Evolutionary conservation across 2,888 invertebrate species (phyloP), one percentile per base, ranked within the genome.

Genomic region (Stegophylla sp.): DNA sequence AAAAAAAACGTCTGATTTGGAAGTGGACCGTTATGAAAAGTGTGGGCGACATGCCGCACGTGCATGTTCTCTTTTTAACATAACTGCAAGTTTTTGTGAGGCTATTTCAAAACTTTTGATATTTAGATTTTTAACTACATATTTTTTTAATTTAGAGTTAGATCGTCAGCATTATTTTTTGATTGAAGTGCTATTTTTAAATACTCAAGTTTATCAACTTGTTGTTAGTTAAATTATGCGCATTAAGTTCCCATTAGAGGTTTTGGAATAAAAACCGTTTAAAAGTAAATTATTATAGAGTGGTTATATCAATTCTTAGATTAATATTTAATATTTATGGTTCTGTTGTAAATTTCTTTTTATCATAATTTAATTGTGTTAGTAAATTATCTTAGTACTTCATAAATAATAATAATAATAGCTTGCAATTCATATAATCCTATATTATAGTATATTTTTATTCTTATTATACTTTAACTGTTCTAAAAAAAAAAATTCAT

Each of bases 1-100:
- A 71, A 53, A 71, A 51, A 69, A 28, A 69, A 28, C 9, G 12
- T 61, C 51, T 51, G 71, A 61, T 71, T 79, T 71, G 51, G 79
- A 34, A 59, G 23, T 41, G 48, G 71, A 63, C 79, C 79, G 79
- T 79, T 79, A 77, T 69, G 59, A 61, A 48, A 13, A 34, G 41
- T 48, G 79, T 79, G 51, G 79, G 71, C 48, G 61, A 61, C 20
- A 53, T 61, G 13, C 41, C 26, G 56, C 69, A 71, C 79, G 61
- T 59, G 77, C 34, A 59, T 69, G 79, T 63, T 69, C n/a, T 79
- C 17, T 48, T 61, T 79, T 79, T 71, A 45, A 48, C 12, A 45
- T 73, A 17, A 12, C 15, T 0, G 17, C n/a, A 1, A 48, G 23
- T 4, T 28, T 20, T 56, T 23, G 9, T 56, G 4, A 1, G 12